Evolutionary conservation across 2,888 invertebrate genomes (phyloP).

Genomic region (Cheilosia vernalis): DNA sequence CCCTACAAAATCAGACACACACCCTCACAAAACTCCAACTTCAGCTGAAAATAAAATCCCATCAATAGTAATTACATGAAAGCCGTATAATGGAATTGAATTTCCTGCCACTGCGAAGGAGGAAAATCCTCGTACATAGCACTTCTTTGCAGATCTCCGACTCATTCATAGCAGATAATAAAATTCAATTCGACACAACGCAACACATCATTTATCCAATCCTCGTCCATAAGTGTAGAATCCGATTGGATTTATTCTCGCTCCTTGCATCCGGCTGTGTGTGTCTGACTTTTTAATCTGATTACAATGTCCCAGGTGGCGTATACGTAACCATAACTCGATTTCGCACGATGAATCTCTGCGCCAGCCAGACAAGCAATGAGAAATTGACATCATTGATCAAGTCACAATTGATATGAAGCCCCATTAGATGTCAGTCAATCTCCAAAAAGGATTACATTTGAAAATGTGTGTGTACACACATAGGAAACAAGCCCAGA

Average conservation of each 20-base stretch:
- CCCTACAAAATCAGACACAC: neutral
- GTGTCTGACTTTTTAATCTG: slow-evolving; percentile 63
- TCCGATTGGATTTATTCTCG: slow-evolving; percentile 45
- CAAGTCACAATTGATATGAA: slow-evolving; percentile 21
- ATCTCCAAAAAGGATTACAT: slow-evolving; percentile 11
- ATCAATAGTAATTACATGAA: slow-evolving; percentile 70
- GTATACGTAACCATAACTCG: slow-evolving; percentile 60
- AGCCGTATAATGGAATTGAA: slow-evolving; percentile 57
- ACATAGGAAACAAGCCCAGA: slow-evolving; percentile 12
- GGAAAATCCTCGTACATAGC: slow-evolving; percentile 21
- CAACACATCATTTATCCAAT: slow-evolving; percentile 63
- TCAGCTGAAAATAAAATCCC: slow-evolving; percentile 46
- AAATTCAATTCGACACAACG: slow-evolving; percentile 68
- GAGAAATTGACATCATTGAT: slow-evolving; percentile 16
- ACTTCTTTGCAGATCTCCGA: slow-evolving; percentile 26
- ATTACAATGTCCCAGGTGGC: slow-evolving; percentile 61
- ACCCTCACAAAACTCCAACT: neutral
- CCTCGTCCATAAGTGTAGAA: slow-evolving; percentile 29
- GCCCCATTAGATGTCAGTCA: slow-evolving; percentile 1
- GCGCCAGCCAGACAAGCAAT: slow-evolving; percentile 2
- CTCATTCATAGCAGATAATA: slow-evolving; percentile 53
- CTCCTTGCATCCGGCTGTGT: neutral
- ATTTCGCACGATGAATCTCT: slow-evolving; percentile 61
- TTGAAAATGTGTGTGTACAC: slow-evolving; percentile 1
- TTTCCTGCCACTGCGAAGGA: slow-evolving; percentile 13